Percentiles rank a stretch among this genome's conserved stretches.
Evolutionary conservation across 2,888 invertebrate genomes (phyloP).

Genomic region (Fragum fragum): DNA sequence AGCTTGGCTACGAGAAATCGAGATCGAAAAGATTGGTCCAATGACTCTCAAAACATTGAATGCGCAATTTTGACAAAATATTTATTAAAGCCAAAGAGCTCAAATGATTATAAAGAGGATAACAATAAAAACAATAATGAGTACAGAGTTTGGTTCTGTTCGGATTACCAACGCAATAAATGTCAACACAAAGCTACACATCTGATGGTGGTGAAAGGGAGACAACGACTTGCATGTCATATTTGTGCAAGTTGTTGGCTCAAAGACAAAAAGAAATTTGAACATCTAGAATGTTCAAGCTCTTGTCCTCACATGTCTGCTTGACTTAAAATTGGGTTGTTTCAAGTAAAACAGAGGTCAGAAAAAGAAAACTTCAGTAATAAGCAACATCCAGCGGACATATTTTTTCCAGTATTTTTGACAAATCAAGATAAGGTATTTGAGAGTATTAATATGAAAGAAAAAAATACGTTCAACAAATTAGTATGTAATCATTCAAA

Average conservation of each 20-base stretch:
- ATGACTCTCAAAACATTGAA: slow-evolving; percentile 1
- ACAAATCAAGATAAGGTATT: background rate
- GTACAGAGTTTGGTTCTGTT: background rate
- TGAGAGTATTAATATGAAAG: too few relatives aligned
- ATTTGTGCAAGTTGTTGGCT: slow-evolving; percentile 17
- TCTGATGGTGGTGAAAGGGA: background rate
- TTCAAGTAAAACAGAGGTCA: too few relatives aligned
- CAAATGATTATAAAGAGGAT: background rate
- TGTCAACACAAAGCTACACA: background rate
- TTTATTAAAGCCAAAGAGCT: background rate
- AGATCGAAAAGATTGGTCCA: background rate
- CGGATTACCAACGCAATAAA: background rate
- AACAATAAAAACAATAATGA: too few relatives aligned
- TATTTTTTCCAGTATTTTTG: too few relatives aligned
- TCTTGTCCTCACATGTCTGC: background rate
- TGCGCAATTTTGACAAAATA: background rate
- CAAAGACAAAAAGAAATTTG: background rate
- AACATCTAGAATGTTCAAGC: slow-evolving; percentile 1
- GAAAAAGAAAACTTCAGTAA: too few relatives aligned
- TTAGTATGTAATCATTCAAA: background rate
- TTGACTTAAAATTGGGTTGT: background rate
- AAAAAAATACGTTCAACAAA: too few relatives aligned
- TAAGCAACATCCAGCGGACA: too few relatives aligned
- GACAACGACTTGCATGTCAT: background rate
- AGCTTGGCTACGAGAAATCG: background rate